These are phyloP conservation scores for Caenorhabditis angaria DNA, from an alignment of 2,888 invertebrate species.

Conservation along the genomic window DNA sequence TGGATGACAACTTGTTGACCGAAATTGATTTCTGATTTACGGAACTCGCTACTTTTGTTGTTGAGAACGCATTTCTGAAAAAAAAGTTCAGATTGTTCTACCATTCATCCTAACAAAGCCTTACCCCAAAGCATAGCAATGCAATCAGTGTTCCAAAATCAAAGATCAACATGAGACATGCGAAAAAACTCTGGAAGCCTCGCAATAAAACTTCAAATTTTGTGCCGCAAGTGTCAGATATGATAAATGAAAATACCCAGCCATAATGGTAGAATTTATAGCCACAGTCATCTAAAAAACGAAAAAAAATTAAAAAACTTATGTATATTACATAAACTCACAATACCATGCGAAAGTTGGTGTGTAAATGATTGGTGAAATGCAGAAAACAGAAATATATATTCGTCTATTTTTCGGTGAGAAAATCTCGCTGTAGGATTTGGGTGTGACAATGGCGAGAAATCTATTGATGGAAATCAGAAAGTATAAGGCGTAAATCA, in stretches of 20 bases:
- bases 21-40: slow-evolving; percentile 20
- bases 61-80: slow-evolving; percentile 10
- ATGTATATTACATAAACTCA: neutral
- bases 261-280: neutral
- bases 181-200: neutral
- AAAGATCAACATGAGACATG: neutral
- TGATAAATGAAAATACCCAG: neutral
- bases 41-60: neutral
- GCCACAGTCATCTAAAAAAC: neutral
- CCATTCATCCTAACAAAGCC: neutral
- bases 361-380: neutral
- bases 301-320: neutral
- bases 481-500: slow-evolving; percentile 13
- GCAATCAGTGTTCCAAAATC: slow-evolving; percentile 13
- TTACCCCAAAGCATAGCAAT: slow-evolving; percentile 9
- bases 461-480: slow-evolving; percentile 29
- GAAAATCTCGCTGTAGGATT: neutral
- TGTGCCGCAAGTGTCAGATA: neutral
- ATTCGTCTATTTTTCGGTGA: no score
- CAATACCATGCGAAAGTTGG: neutral
- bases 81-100: neutral
- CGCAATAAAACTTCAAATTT: neutral
- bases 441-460: neutral
- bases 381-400: neutral
- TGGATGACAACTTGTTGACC: slow-evolving; percentile 20